Conservation (phyloP, 1,140 invertebrate genomes). For the Caenorhabditis briggsae region DNA sequence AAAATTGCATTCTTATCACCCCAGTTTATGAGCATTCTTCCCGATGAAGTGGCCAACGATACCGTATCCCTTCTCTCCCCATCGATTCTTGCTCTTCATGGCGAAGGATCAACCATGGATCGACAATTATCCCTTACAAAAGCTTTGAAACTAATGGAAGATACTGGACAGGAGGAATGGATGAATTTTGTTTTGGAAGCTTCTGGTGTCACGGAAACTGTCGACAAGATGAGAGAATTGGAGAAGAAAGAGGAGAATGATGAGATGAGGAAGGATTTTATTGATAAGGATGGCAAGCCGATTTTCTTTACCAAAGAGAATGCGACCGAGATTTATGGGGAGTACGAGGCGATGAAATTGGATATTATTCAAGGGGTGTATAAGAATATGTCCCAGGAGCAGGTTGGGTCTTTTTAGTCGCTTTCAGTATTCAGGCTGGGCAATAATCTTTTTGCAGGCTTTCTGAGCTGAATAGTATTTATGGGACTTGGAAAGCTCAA, state of each 20-base stretch:
- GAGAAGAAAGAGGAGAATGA: constrained; percentile 27
- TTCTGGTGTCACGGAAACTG: constrained; percentile 66
- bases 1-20: constrained; percentile 14
- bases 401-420: constrained; percentile 51
- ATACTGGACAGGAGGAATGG: constrained; percentile 66
- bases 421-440: background rate
- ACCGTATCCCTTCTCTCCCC: constrained; percentile 66
- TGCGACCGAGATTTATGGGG: constrained; percentile 64
- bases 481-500: too few relatives aligned
- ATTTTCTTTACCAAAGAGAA: constrained; percentile 57
- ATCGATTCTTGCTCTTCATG: constrained; percentile 68
- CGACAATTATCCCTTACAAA: constrained; percentile 36
- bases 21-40: constrained; percentile 31
- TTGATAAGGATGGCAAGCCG: constrained; percentile 6
- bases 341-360: constrained; percentile 65
- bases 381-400: constrained; percentile 62
- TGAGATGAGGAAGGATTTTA: background rate
- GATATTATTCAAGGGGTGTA: constrained; percentile 65
- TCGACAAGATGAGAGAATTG: constrained; percentile 51
- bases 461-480: too few relatives aligned
- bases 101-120: constrained; percentile 65
- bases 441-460: too few relatives aligned
- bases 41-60: constrained; percentile 6
- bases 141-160: constrained; percentile 18
- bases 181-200: constrained; percentile 68